A percentile compares a stretch with the other conserved stretches of the same genome.
Conservation (phyloP, 2,797 vertebrate genomes). For the Prionace glauca region DNA sequence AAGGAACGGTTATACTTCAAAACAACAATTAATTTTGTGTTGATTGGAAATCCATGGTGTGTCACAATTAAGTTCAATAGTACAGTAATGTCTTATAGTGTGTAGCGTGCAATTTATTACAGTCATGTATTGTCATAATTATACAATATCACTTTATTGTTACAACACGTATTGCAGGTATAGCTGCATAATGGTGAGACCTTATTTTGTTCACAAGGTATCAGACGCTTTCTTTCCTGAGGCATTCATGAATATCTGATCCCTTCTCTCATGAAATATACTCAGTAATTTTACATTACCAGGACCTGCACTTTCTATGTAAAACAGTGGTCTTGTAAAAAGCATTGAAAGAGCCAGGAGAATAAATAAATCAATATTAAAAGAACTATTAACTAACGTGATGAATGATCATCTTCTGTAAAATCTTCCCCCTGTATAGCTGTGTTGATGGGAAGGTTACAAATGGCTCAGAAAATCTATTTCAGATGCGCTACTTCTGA, state of each 20-base stretch:
- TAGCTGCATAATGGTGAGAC: neutral
- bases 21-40: neutral
- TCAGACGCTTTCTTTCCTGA: slow-evolving; percentile 22
- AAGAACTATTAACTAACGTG: slow-evolving; percentile 13
- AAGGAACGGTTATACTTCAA: neutral
- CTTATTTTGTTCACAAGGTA: slow-evolving; percentile 19
- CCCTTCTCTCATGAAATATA: slow-evolving; percentile 27
- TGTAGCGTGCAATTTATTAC: neutral
- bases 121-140: neutral
- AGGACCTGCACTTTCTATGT: neutral
- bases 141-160: neutral
- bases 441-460: slow-evolving; percentile 16
- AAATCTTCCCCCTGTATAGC: neutral
- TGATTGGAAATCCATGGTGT: neutral
- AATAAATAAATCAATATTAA: slow-evolving; percentile 33
- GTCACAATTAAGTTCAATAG: neutral
- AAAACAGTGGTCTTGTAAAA: slow-evolving; percentile 2
- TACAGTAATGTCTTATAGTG: neutral
- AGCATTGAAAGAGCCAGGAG: slow-evolving; percentile 16
- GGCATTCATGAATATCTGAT: slow-evolving; percentile 36
- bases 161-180: neutral
- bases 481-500: neutral
- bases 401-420: slow-evolving; percentile 18
- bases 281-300: slow-evolving; percentile 6
- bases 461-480: neutral